Evolutionary conservation across 2,888 invertebrate species (phyloP).

Genomic region (Alviniconcha strummeri): DNA sequence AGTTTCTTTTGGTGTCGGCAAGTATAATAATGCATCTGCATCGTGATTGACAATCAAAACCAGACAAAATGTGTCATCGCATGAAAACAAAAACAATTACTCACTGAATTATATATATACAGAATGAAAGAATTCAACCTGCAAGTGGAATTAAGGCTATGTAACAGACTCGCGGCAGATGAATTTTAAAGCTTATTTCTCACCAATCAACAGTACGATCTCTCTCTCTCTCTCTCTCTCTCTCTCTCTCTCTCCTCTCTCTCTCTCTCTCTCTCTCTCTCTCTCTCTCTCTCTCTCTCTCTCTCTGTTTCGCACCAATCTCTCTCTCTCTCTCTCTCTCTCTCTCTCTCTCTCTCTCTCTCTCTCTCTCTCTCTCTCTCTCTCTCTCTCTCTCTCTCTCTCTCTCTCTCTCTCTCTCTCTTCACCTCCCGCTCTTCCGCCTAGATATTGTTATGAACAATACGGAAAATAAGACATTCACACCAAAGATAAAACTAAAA

Average conservation of each 20-base stretch:
- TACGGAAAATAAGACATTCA: neutral
- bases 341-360: conserved; percentile 2
- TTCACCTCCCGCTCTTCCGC: neutral
- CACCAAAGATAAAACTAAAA: neutral
- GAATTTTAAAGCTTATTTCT: neutral
- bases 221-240: neutral
- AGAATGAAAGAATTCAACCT: neutral
- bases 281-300: neutral
- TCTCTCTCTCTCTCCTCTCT: conserved; percentile 13
- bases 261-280: conserved; percentile 25
- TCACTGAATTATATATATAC: neutral
- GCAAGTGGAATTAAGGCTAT: neutral
- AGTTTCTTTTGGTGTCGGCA: no score
- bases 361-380: neutral
- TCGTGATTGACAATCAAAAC: no score
- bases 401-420: conserved; percentile 17
- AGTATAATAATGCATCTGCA: no score
- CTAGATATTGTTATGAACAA: neutral
- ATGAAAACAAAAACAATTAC: neutral
- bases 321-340: conserved; percentile 25
- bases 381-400: conserved; percentile 20
- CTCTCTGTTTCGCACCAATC: neutral
- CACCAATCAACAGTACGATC: neutral
- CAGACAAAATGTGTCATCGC: neutral
- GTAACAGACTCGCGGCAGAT: neutral